These are phyloP conservation scores for Oryzias melastigma DNA, from an alignment of 2,113 vertebrate genomes.

Conservation along the genomic window DNA sequence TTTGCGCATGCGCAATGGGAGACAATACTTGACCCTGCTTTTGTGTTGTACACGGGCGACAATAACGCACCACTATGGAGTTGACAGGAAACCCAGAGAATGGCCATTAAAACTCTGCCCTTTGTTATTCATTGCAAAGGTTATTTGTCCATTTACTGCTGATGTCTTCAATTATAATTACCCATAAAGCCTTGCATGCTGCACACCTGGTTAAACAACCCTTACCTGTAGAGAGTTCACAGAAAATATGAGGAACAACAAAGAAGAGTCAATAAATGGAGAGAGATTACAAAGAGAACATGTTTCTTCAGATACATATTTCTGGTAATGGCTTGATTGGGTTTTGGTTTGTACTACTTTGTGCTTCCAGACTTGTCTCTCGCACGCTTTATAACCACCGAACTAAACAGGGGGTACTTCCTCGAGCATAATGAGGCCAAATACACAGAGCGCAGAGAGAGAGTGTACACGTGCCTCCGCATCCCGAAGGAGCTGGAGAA, in stretches of 20 bases:
- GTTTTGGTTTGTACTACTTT: conserved; percentile 20
- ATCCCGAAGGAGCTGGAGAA: conserved; percentile 98
- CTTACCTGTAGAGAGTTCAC: no score
- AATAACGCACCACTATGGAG: background rate
- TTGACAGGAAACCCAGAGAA: no score
- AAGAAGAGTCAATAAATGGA: no score
- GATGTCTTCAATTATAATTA: no score
- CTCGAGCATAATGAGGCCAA: conserved; percentile 99
- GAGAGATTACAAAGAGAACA: background rate
- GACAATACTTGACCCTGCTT: background rate
- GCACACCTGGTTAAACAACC: no score
- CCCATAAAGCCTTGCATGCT: background rate
- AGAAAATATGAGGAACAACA: no score
- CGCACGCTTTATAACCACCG: conserved; percentile 91
- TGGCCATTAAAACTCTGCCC: no score
- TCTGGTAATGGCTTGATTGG: background rate
- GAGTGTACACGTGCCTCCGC: conserved; percentile 94
- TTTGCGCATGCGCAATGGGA: conserved; percentile 17
- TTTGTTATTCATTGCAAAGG: no score
- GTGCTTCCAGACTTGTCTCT: conserved; percentile 85
- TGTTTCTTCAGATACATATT: background rate
- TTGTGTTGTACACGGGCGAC: background rate
- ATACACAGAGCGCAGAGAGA: conserved; percentile 94
- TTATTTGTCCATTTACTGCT: no score
- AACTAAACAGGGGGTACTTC: conserved; percentile 96